These are phyloP conservation scores for Xiphophorus birchmanni DNA, from an alignment of 2,797 vertebrate genomes.

Conservation along the genomic window DNA sequence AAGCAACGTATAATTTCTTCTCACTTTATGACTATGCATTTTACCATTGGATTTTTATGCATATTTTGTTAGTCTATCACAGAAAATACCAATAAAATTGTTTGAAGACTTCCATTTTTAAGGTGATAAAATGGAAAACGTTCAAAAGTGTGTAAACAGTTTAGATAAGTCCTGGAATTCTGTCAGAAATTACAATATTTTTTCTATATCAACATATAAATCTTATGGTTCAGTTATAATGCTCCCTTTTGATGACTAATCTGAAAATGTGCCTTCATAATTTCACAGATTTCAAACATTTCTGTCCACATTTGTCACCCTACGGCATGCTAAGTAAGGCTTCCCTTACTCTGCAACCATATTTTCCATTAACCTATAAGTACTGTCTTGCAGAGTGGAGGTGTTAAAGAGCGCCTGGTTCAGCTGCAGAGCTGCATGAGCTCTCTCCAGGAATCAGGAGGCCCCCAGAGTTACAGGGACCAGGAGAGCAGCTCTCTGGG, in stretches of 20 bases:
- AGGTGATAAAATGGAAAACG: neutral
- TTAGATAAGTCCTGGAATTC: neutral
- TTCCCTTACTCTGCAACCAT: neutral
- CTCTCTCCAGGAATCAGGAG: slow-evolving; percentile 75
- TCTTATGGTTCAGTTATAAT: neutral
- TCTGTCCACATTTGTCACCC: neutral
- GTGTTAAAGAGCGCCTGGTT: slow-evolving; percentile 75
- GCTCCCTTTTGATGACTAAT: neutral
- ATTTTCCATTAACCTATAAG: slow-evolving; percentile 9
- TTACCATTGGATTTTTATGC: no score
- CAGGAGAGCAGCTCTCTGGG: slow-evolving; percentile 76
- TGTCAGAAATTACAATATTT: neutral
- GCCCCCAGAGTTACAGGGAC: slow-evolving; percentile 53
- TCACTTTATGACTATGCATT: neutral
- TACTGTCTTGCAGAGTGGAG: slow-evolving; percentile 63
- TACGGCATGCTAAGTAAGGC: neutral
- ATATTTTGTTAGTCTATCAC: neutral
- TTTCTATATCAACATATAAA: neutral
- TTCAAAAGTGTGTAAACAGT: neutral
- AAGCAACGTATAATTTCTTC: neutral
- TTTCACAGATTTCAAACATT: neutral
- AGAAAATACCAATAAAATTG: neutral
- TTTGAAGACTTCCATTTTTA: neutral
- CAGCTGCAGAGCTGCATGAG: slow-evolving; percentile 83
- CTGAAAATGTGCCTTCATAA: neutral